A percentile compares a stretch with the other conserved stretches of the same genome.
Conservation (phyloP, 2,888 invertebrate genomes). For the Dascillus cervinus region DNA sequence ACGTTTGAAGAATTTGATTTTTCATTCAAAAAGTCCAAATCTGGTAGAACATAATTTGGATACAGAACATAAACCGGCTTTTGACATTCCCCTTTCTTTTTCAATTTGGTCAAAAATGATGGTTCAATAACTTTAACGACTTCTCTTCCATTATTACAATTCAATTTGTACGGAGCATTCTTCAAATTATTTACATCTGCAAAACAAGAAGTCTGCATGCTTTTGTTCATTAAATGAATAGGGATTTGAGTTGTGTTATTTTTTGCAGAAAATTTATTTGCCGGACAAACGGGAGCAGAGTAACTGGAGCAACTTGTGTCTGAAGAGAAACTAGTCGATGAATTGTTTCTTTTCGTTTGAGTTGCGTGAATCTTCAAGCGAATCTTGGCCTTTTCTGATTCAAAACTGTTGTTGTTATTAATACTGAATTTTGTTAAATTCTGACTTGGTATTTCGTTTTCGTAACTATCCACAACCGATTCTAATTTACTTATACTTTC, state of each 20-base stretch:
- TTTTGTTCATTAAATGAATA: constrained; percentile 56
- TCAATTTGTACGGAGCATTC: constrained; percentile 29
- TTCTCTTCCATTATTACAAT: constrained; percentile 32
- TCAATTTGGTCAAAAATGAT: constrained; percentile 62
- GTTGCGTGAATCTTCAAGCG: constrained; percentile 22
- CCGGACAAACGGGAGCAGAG: constrained; percentile 7
- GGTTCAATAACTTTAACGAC: constrained; percentile 58
- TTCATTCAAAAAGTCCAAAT: constrained; percentile 69
- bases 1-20: constrained; percentile 51
- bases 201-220: constrained; percentile 65
- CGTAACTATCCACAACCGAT: constrained; percentile 30
- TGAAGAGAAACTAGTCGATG: constrained; percentile 18
- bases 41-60: constrained; percentile 84
- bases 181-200: constrained; percentile 34
- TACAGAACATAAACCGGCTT: constrained; percentile 85
- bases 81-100: constrained; percentile 42
- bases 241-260: constrained; percentile 33
- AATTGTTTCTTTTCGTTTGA: constrained; percentile 22
- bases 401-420: constrained; percentile 48
- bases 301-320: constrained; percentile 16
- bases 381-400: constrained; percentile 26
- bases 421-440: constrained; percentile 28
- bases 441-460: constrained; percentile 8
- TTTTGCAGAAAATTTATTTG: constrained; percentile 7
- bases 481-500: constrained; percentile 42